Conservation (phyloP, 2,797 vertebrate genomes). For the Anisognathus igniventris region DNA sequence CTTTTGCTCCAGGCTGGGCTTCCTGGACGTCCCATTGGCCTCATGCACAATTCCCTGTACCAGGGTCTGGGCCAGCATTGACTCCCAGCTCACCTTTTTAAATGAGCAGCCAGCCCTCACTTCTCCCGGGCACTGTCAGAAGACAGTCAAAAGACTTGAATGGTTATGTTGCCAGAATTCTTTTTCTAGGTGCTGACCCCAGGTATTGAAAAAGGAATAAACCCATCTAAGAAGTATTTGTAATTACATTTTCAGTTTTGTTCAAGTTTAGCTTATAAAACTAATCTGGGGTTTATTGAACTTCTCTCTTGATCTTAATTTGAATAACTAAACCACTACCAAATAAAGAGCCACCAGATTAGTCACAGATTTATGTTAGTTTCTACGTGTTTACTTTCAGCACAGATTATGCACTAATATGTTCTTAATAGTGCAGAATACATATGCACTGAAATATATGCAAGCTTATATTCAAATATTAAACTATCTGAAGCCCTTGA, state of each 20-base stretch:
- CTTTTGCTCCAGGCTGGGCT: not conserved
- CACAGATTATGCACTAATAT: not conserved
- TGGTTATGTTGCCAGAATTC: not conserved
- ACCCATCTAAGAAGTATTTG: not conserved
- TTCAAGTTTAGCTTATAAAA: not conserved
- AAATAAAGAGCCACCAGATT: not conserved
- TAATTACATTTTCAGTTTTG: not conserved
- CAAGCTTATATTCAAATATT: not conserved
- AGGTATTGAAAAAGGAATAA: not conserved
- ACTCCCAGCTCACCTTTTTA: not conserved
- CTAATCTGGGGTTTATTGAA: not conserved
- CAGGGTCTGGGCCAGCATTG: not conserved
- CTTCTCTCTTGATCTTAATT: not conserved
- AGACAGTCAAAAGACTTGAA: slow-evolving; percentile 31
- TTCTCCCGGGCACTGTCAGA: not conserved
- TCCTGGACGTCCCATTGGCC: not conserved
- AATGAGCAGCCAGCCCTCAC: not conserved
- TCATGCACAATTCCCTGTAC: rapidly evolving
- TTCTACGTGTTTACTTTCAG: not conserved
- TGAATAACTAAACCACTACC: not conserved
- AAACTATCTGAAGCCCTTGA: not conserved
- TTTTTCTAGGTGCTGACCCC: not conserved
- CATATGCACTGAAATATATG: not conserved
- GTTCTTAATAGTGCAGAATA: not conserved
- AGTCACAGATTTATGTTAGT: not conserved